A percentile compares a stretch with the other conserved stretches of the same genome.
These are phyloP conservation scores for Lophura nycthemera DNA, from an alignment of 2,113 vertebrate species.

Conservation along the genomic window DNA sequence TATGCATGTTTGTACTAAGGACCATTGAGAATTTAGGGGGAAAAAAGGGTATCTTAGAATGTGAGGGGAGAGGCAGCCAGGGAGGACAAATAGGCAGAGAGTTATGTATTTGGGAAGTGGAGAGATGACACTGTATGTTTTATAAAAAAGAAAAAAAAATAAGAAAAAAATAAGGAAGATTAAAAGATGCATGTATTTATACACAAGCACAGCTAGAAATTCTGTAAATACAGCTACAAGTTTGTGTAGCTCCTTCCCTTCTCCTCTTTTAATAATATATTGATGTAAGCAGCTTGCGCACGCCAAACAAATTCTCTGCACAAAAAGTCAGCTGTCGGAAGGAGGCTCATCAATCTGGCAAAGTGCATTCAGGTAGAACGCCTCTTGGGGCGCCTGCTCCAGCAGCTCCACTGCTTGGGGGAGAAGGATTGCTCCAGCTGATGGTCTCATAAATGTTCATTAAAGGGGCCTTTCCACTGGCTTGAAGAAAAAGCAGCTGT, in stretches of 20 bases:
- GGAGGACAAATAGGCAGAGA: background rate
- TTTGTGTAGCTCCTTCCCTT: slow-evolving; percentile 10
- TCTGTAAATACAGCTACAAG: background rate
- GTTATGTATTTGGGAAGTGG: background rate
- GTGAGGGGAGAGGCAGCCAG: background rate
- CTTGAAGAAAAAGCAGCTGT: slow-evolving; percentile 77
- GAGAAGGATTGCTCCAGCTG: slow-evolving; percentile 36
- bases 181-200: background rate
- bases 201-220: background rate
- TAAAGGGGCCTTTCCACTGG: slow-evolving; percentile 75
- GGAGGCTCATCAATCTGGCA: slow-evolving; percentile 81
- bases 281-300: slow-evolving; percentile 81
- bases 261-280: slow-evolving; percentile 80
- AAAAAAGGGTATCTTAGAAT: slow-evolving; percentile 15
- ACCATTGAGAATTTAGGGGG: slow-evolving; percentile 70
- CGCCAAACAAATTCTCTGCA: slow-evolving; percentile 85
- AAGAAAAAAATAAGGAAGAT: background rate
- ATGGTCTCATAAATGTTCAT: slow-evolving; percentile 75
- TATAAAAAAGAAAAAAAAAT: background rate
- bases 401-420: slow-evolving; percentile 58
- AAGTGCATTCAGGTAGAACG: slow-evolving; percentile 75
- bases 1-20: slow-evolving; percentile 75
- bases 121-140: background rate
- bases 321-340: slow-evolving; percentile 88
- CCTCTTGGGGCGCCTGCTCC: slow-evolving; percentile 63